Evolutionary conservation across 2,888 invertebrate species (phyloP), one percentile per base, ranked within the genome.

Genomic region (Tenthredo livida): DNA sequence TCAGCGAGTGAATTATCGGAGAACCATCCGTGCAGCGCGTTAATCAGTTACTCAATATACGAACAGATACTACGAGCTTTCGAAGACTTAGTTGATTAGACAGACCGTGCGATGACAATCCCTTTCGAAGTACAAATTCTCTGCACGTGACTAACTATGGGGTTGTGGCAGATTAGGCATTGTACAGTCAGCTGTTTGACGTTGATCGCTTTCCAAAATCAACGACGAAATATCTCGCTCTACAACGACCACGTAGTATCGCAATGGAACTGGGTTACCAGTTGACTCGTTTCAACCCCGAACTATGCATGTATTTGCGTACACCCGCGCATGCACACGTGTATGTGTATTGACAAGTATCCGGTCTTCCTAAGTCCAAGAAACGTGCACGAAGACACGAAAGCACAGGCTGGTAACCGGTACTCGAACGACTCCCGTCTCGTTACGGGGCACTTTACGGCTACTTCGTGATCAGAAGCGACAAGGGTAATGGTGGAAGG

Each of bases 391-490:
- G 47, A 75, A 75, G 17, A 33, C 17, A 67, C 33, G 33, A 61
- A 37, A 58, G 37, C n/a, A 21, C 58, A n/a, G 50, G 80, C 33
- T 40, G 80, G 43, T n/a, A 80, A 80, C 37, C 6, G 40, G 58
- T 25, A 80, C 37, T 40, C 80, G 15, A 80, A 61, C 58, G 37
- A 15, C 58, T 21, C 12, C 15, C 25, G 80, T 61, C 40, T 58
- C 40, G 80, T 80, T 80, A 37, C 33, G n/a, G 61, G 80, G 40
- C 37, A 80, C 40, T 58, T 80, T 80, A 80, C 80, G 58, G 61
- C 58, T 40, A 40, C 61, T 80, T 80, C 80, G 61, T 80, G 80
- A 80, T 80, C 80, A 61, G 58, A 58, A 80, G 80, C 58, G 80
- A 40, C 58, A 37, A 61, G 58, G 80, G 58, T 61, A 80, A 80